These are phyloP conservation scores for Megalops atlanticus DNA, from an alignment of 2,113 vertebrate species.

Conservation along the genomic window DNA sequence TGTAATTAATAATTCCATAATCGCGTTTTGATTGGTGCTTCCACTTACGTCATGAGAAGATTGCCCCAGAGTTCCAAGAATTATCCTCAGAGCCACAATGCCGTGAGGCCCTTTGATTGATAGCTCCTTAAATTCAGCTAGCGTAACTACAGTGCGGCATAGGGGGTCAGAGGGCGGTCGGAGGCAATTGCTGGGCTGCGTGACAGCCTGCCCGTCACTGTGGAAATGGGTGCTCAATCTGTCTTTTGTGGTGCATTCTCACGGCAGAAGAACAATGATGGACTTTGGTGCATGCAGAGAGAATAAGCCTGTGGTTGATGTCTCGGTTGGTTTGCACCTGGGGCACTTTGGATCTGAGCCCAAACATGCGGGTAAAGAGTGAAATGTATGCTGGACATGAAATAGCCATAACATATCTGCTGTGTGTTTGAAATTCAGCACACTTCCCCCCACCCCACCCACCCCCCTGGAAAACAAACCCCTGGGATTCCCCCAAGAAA, in stretches of 20 bases:
- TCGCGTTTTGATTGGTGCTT: not conserved
- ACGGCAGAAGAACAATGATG: no score
- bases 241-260: no score
- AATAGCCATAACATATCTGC: not conserved
- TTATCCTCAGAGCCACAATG: no score
- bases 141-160: conserved; percentile 8
- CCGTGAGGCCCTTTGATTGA: no score
- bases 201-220: not conserved
- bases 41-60: not conserved
- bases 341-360: not conserved
- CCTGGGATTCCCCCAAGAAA: no score
- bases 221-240: no score
- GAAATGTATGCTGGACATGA: not conserved
- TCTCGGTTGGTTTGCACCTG: not conserved
- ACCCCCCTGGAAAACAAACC: no score
- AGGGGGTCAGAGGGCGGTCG: conserved; percentile 7
- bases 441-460: not conserved
- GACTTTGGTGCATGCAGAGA: no score
- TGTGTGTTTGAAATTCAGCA: not conserved
- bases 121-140: not conserved
- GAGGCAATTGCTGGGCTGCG: not conserved
- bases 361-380: not conserved
- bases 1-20: conserved; percentile 2
- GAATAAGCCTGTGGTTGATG: no score
- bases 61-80: no score